phyloP scores from a whole-genome alignment of 2,888 invertebrate genomes.

The Tineola bisselliella region DNA sequence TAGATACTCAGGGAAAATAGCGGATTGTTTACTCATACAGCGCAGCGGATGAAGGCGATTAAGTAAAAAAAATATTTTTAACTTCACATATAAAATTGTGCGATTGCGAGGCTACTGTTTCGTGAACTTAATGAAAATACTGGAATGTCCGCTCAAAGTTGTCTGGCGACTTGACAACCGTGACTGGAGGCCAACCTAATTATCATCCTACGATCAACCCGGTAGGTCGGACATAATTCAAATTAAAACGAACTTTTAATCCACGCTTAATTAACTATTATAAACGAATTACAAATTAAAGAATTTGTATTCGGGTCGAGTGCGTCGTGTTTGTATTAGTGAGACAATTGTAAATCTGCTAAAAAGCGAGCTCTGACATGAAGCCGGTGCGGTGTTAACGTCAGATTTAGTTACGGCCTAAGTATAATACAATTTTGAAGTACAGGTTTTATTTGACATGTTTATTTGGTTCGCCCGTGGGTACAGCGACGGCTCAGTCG shows the following conservation, averaged over 20 bases:
- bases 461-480: constrained; percentile 36
- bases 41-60: not conserved
- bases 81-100: not conserved
- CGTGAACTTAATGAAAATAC: not conserved
- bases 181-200: constrained; percentile 26
- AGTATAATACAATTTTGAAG: not conserved
- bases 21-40: no score
- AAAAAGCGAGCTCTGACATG: constrained; percentile 42
- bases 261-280: constrained; percentile 42
- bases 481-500: not conserved
- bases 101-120: not conserved
- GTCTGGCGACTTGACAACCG: not conserved
- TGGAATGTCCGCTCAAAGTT: constrained; percentile 1
- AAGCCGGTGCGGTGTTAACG: constrained; percentile 43
- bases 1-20: no score
- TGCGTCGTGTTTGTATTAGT: constrained; percentile 52
- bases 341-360: constrained; percentile 45
- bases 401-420: constrained; percentile 53
- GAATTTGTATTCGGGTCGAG: constrained; percentile 36
- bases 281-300: constrained; percentile 58
- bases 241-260: not conserved
- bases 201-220: constrained; percentile 27
- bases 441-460: constrained; percentile 40
- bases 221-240: constrained; percentile 29
- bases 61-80: not conserved